Base-by-base conservation (phyloP, 2,113 vertebrate genomes). In the Phyllopteryx taeniolatus region DNA sequence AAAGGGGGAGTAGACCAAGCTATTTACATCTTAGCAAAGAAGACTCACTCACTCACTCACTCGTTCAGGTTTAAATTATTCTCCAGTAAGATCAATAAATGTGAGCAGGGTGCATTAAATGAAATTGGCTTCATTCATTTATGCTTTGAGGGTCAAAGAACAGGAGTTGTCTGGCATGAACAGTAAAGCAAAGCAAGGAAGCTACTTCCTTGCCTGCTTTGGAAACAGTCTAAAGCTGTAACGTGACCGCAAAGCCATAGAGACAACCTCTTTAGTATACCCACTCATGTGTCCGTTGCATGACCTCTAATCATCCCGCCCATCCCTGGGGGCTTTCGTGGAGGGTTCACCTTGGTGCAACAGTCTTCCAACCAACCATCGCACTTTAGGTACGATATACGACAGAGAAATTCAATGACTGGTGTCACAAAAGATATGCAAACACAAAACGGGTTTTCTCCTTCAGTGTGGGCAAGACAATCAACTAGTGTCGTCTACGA, bases 21-120 rank as follows among this genome's bases (percentile, higher is more conserved):
- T 67, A 61, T 65, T 63, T 15, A 70, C 77, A 47, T 71, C 1
- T 57, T 19, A 47, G 46, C 51, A 56, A 72, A 66, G 61, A 63
- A 66, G 53, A 42, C 49, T 68, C 71, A 65, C 62, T 79, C 71
- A 65, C 59, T 77, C 62, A 75, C 71, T 79, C 73, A n/a, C n/a
- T n/a, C n/a, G 56, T 87, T 90, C 71, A 75, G 60, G 67, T 82
- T 83, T 72, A 78, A 82, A 81, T 85, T 68, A 75, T 82, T 85
- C 80, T 80, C 75, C 76, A 80, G 68, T 5, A 51, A 63, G 75
- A 85, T 87, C 82, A 84, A 83, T 86, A 71, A 81, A 62, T 53
- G 75, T n/a, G 62, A 74, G 75, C 73, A 56, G 72, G 80, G 79
- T 57, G 62, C 77, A 84, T 80, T 80, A 81, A 87, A 78, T 78